A percentile compares a stretch with the other conserved stretches of the same genome.
phyloP scores from a whole-genome alignment of 2,113 vertebrate species.

The Ornithorhynchus anatinus region DNA sequence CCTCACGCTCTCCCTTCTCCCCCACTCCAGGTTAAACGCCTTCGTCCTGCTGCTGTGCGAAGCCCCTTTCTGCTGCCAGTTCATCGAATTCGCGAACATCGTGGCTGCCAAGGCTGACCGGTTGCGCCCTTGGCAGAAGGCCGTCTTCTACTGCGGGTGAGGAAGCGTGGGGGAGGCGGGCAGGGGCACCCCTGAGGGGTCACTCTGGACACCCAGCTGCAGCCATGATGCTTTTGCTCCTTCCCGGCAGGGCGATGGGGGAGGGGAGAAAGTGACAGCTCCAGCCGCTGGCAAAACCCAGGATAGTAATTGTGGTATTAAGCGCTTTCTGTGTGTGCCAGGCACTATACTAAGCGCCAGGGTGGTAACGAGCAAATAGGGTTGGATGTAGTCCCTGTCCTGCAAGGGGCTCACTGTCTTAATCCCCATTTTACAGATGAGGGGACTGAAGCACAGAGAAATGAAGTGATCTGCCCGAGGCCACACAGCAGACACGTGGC shows the following conservation, averaged over 20 bases:
- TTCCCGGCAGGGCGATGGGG: background rate
- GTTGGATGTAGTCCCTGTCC: too few species aligned
- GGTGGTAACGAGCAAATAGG: too few species aligned
- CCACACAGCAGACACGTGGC: too few species aligned
- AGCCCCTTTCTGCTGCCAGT: conserved; percentile 96
- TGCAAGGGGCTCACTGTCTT: too few species aligned
- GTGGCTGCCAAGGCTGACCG: conserved; percentile 80
- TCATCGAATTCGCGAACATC: conserved; percentile 89
- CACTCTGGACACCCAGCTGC: background rate
- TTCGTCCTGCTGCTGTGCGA: conserved; percentile 92
- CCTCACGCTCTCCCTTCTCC: rapidly evolving
- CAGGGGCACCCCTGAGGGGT: background rate
- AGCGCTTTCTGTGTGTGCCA: too few species aligned
- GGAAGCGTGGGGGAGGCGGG: conserved; percentile 8
- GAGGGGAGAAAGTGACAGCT: too few species aligned
- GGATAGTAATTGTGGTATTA: too few species aligned
- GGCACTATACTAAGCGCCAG: too few species aligned
- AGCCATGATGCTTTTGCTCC: background rate
- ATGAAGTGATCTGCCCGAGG: too few species aligned
- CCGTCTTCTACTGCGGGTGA: conserved; percentile 94
- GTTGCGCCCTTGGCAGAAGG: conserved; percentile 93
- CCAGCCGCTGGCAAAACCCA: too few species aligned
- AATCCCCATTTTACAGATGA: too few species aligned
- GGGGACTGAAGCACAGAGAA: too few species aligned
- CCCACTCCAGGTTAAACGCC: conserved; percentile 78